phyloP scores from a whole-genome alignment of 2,113 vertebrate species.

The Rhegmatorhina hoffmannsi region DNA sequence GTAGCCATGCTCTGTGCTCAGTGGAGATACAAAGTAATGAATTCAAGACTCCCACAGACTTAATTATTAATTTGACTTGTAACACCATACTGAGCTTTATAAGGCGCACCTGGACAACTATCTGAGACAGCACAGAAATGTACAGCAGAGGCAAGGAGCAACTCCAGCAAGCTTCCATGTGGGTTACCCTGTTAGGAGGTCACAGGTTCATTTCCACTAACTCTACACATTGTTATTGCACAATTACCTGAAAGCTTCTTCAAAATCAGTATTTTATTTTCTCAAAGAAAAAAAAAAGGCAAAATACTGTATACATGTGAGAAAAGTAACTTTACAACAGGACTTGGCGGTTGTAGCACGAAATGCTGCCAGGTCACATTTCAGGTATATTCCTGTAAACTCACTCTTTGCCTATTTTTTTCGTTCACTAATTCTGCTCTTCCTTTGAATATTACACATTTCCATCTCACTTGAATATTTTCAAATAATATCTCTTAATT shows the following conservation, averaged over 20 bases:
- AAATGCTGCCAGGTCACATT: background rate
- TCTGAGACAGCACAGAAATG: background rate
- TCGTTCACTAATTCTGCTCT: background rate
- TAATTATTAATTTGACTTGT: conserved; percentile 47
- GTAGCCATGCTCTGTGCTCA: background rate
- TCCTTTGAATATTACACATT: background rate
- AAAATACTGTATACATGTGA: background rate
- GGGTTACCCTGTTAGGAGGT: rapidly evolving
- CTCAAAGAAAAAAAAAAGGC: background rate
- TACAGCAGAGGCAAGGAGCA: background rate
- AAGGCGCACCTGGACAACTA: background rate
- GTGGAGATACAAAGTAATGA: background rate
- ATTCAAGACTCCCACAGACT: background rate
- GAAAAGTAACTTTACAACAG: background rate
- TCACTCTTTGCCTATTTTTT: background rate
- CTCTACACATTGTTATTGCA: rapidly evolving
- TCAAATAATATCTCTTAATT: background rate
- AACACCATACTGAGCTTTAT: background rate
- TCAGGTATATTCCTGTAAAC: background rate
- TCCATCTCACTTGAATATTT: background rate
- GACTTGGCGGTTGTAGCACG: background rate
- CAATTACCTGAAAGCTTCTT: background rate
- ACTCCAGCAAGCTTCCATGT: background rate
- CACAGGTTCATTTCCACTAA: background rate
- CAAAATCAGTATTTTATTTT: background rate